A percentile compares a stretch with the other conserved stretches of the same genome.
These are phyloP conservation scores for Porphyrio hochstetteri DNA, from an alignment of 2,113 vertebrate genomes.

Conservation along the genomic window DNA sequence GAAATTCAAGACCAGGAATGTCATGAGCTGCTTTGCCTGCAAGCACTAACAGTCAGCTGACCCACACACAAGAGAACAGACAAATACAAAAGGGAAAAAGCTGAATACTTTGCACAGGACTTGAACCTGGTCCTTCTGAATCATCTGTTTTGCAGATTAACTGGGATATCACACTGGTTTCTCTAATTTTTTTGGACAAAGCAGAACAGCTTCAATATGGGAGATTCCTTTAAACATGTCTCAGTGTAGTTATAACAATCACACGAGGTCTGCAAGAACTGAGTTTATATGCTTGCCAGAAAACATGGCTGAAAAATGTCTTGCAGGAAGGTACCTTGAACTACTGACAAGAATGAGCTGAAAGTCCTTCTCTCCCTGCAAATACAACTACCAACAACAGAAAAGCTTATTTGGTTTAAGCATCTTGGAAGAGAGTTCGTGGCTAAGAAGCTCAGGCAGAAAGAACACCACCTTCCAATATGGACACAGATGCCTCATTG, in stretches of 20 bases:
- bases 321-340: not conserved
- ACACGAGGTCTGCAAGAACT: not conserved
- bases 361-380: not conserved
- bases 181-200: not conserved
- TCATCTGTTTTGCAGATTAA: not conserved
- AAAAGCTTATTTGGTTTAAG: not conserved
- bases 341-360: not conserved
- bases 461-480: not conserved
- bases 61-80: not conserved
- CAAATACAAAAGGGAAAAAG: not conserved
- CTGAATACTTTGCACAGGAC: not conserved
- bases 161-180: not conserved
- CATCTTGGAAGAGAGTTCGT: not conserved
- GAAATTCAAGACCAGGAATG: not conserved
- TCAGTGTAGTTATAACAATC: not conserved
- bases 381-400: not conserved
- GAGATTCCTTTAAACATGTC: not conserved
- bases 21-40: not conserved
- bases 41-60: not conserved
- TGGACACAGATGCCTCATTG: fast-evolving
- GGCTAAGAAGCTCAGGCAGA: not conserved
- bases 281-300: not conserved
- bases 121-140: not conserved
- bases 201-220: not conserved
- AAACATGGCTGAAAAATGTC: not conserved